Evolutionary conservation across 1,140 invertebrate species (phyloP).

Genomic region (Acromyrmex charruanus): DNA sequence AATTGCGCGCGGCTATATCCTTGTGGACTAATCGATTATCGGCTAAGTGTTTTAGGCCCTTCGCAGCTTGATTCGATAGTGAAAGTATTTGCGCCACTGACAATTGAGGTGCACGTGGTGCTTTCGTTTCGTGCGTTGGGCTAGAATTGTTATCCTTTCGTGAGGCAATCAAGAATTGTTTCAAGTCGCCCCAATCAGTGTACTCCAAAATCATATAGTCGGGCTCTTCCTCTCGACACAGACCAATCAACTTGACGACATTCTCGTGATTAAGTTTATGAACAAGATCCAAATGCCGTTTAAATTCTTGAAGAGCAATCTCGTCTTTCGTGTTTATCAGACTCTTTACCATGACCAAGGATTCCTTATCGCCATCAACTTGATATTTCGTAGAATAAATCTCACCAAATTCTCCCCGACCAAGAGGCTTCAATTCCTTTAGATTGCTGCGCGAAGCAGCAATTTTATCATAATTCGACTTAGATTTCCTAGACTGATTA

Average conservation of each 20-base stretch:
- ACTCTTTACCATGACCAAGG: slow-evolving; percentile 91
- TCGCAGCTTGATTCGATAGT: slow-evolving; percentile 92
- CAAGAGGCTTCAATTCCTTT: slow-evolving; percentile 94
- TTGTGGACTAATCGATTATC: slow-evolving; percentile 92
- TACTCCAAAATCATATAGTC: slow-evolving; percentile 96
- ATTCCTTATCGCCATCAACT: slow-evolving; percentile 85
- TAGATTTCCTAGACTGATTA: slow-evolving; percentile 90
- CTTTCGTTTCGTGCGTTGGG: slow-evolving; percentile 83
- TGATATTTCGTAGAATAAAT: slow-evolving; percentile 91
- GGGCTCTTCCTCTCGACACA: slow-evolving; percentile 94
- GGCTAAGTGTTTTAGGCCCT: slow-evolving; percentile 94
- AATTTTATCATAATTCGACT: slow-evolving; percentile 92
- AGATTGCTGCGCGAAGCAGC: slow-evolving; percentile 91
- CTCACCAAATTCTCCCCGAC: slow-evolving; percentile 96
- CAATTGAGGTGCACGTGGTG: slow-evolving; percentile 88
- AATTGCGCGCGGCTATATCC: slow-evolving; percentile 97
- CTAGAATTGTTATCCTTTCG: slow-evolving; percentile 87
- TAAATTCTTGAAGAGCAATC: slow-evolving; percentile 92
- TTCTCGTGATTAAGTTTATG: slow-evolving; percentile 93
- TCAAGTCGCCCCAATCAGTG: slow-evolving; percentile 98
- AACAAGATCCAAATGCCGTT: slow-evolving; percentile 95
- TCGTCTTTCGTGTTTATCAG: slow-evolving; percentile 93
- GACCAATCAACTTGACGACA: slow-evolving; percentile 92
- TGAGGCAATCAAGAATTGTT: slow-evolving; percentile 96
- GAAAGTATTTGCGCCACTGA: slow-evolving; percentile 91